These are phyloP conservation scores for Pogonocichla stellata DNA, from an alignment of 2,113 vertebrate genomes.

Conservation along the genomic window DNA sequence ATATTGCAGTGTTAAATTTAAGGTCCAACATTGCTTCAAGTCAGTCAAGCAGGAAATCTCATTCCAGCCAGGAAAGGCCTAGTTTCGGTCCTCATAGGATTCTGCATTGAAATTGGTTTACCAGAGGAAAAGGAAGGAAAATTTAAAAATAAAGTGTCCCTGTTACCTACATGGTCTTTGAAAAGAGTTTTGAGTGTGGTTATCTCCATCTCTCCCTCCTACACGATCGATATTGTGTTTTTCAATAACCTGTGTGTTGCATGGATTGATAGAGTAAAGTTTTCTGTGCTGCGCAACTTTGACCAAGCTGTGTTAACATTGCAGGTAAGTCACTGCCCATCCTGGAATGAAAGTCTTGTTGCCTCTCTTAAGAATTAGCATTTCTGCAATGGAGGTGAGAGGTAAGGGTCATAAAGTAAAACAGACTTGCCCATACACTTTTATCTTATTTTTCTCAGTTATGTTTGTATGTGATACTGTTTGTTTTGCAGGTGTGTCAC, in stretches of 20 bases:
- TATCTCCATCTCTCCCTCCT: not conserved
- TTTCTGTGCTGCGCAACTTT: not conserved
- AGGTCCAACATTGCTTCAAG: not conserved
- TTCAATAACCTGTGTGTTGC: not conserved
- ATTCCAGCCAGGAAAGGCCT: not conserved
- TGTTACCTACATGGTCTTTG: not conserved
- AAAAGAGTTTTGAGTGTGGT: not conserved
- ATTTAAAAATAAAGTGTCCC: not conserved
- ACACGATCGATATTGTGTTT: rapidly evolving
- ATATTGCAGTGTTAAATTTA: not conserved
- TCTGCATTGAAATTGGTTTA: not conserved
- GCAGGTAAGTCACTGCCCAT: not conserved
- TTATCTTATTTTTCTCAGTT: not conserved
- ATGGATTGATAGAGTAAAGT: not conserved
- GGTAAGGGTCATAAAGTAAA: not conserved
- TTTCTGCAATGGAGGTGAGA: not conserved
- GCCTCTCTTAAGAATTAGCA: not conserved
- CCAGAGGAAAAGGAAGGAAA: not conserved
- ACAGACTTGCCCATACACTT: not conserved
- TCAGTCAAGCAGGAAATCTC: not conserved
- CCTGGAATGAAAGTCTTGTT: not conserved
- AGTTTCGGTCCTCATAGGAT: not conserved
- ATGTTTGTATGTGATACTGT: rapidly evolving
- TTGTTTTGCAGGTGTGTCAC: not conserved
- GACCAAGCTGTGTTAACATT: not conserved